phyloP scores from a whole-genome alignment of 2,888 invertebrate genomes.

The Drosophila lutescens region DNA sequence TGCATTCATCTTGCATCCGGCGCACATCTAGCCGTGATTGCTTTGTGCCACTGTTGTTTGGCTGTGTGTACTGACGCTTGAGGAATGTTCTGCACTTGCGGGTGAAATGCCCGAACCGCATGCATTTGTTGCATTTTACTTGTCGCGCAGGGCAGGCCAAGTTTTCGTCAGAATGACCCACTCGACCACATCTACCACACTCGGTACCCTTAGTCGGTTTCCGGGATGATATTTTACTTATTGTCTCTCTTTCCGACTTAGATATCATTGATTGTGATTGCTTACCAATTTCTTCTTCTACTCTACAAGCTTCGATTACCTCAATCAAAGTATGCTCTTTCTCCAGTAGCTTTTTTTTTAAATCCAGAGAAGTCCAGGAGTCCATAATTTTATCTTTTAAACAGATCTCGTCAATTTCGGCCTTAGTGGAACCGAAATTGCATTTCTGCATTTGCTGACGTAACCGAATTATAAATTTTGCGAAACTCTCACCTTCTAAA shows the following conservation, averaged over 20 bases:
- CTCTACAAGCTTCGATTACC: neutral
- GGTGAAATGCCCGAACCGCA: neutral
- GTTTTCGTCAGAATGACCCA: neutral
- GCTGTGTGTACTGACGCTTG: conserved; percentile 1
- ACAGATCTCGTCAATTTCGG: neutral
- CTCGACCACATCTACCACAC: neutral
- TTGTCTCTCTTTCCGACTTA: neutral
- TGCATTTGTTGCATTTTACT: conserved; percentile 1
- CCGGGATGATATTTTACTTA: neutral
- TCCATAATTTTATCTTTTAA: neutral
- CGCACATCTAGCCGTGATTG: neutral
- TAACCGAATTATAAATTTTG: neutral
- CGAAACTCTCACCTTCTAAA: neutral
- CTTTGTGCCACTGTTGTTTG: conserved; percentile 2
- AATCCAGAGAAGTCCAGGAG: neutral
- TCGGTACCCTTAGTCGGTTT: neutral
- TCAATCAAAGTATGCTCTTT: neutral
- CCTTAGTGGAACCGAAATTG: neutral
- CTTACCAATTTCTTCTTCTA: neutral
- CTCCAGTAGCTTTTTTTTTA: neutral
- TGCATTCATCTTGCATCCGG: too few relatives aligned
- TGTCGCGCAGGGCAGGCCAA: neutral
- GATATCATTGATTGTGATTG: neutral
- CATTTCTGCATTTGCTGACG: neutral
- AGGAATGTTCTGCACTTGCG: neutral